phyloP scores from a whole-genome alignment of 30 jellyfish, hydroid and myxozoan genomes.

The Clytia hemisphaerica region DNA sequence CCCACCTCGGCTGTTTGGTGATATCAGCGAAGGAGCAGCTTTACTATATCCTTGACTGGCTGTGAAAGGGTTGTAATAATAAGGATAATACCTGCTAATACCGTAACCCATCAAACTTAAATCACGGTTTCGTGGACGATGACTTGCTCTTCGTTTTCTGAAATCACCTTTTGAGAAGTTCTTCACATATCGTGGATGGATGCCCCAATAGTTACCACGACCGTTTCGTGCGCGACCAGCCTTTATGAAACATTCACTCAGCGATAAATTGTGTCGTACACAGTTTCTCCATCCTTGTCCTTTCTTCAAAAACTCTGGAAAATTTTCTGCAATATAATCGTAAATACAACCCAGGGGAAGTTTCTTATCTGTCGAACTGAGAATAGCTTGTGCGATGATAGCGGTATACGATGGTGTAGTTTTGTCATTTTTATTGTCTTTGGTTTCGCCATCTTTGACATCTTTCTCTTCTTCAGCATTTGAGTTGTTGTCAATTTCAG shows the following conservation, averaged over 20 bases:
- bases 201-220: conserved; percentile 98
- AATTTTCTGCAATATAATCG: conserved; percentile 90
- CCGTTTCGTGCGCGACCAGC: conserved; percentile 99
- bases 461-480: conserved; percentile 2
- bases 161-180: conserved; percentile 94
- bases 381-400: conserved; percentile 92
- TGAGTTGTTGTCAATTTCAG: background rate
- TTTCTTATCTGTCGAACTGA: conserved; percentile 85
- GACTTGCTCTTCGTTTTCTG: conserved; percentile 88
- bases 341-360: conserved; percentile 90
- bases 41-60: no score
- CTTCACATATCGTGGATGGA: conserved; percentile 87
- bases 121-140: conserved; percentile 90
- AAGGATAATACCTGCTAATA: no score
- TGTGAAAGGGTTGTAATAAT: no score
- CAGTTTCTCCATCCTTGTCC: conserved; percentile 99
- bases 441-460: conserved; percentile 26
- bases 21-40: no score
- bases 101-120: no score
- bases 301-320: conserved; percentile 89
- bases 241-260: conserved; percentile 86
- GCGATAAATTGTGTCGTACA: conserved; percentile 90
- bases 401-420: conserved; percentile 94
- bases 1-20: no score
- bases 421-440: conserved; percentile 10